These are phyloP conservation scores for Lathamus discolor DNA, from an alignment of 2,113 vertebrate genomes.

Conservation along the genomic window DNA sequence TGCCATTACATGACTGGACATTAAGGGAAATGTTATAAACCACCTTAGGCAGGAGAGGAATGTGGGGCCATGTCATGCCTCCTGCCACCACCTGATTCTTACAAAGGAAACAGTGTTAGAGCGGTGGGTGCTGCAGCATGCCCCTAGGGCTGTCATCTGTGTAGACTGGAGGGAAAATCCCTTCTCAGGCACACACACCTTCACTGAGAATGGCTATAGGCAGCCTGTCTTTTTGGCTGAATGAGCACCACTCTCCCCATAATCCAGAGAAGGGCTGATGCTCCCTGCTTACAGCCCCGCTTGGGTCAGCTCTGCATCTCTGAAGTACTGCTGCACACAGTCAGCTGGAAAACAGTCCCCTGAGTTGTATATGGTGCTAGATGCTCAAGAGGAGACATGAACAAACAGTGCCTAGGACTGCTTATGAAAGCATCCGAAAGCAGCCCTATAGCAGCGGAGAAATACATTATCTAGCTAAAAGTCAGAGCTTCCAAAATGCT, in stretches of 20 bases:
- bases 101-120: not conserved
- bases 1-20: not conserved
- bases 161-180: not conserved
- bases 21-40: not conserved
- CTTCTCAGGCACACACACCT: not conserved
- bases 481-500: slow-evolving; percentile 29
- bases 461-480: not conserved
- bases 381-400: not conserved
- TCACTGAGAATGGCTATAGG: not conserved
- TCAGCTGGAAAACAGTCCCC: not conserved
- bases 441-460: not conserved
- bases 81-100: not conserved
- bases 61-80: not conserved
- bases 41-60: not conserved
- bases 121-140: fast-evolving
- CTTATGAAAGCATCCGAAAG: not conserved
- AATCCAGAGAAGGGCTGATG: not conserved
- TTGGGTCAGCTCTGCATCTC: not conserved
- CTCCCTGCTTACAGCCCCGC: not conserved
- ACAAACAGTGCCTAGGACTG: not conserved
- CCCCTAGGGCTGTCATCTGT: not conserved
- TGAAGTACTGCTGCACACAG: not conserved
- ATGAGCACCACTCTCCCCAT: not conserved
- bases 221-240: not conserved
- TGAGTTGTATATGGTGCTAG: not conserved